Evolutionary conservation across 2,888 invertebrate genomes (phyloP), one percentile per base, ranked within the genome.

Genomic region (Zonitis immaculata): DNA sequence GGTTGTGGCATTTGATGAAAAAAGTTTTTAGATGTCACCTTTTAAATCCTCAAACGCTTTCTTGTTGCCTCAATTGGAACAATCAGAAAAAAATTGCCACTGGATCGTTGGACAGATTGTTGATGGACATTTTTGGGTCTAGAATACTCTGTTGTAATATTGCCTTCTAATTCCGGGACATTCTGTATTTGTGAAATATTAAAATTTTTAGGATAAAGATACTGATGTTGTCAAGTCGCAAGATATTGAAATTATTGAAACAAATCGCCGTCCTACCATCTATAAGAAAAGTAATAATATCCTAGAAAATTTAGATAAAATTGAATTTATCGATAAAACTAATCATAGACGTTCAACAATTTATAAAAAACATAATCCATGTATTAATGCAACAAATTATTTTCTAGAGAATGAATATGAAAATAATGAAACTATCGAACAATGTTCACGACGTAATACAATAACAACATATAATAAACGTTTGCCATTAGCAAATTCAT

Each of bases 401-500:
- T n/a, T 7, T 16, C 20, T 43, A 8, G 43, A 25, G 6, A 26
- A 44, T 16, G 20, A 20, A 16, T 1, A 3, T 26, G 42, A 42
- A 6, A 28, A 11, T 25, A 26, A 18, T 9, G 42, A 16, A 25
- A 44, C 47, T n/a, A 44, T 45, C 8, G 45, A 53, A n/a, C 44
- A 11, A 6, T 39, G 26, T 16, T 27, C 45, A 30, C 39, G 48
- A 14, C 25, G 26, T 6, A 20, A 6, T n/a, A 26, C 27, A 3
- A 2, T 30, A 20, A 5, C n/a, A n/a, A n/a, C 16, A 12, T 12
- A 14, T 22, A 11, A 12, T 25, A 54, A 48, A 47, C 43, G 54
- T 1, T 39, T 44, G n/a, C 44, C 47, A n/a, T 47, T 54, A 44
- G 7, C 51, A 9, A 46, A 42, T 47, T 12, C 27, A 20, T 44